phyloP scores from a whole-genome alignment of 2,113 vertebrate genomes.

The Pedetes capensis region DNA sequence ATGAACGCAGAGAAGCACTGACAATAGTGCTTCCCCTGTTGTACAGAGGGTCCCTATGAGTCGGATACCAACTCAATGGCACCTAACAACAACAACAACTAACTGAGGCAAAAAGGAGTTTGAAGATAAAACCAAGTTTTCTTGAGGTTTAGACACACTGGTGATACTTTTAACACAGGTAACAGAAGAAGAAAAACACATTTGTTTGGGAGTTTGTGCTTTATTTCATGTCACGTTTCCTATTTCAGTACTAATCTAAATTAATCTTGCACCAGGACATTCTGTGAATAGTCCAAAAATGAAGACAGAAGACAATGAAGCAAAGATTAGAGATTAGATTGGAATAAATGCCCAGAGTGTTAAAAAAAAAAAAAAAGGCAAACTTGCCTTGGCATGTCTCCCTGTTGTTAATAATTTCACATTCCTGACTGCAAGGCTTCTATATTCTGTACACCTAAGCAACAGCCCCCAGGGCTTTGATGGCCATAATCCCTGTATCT shows the following conservation, averaged over 20 bases:
- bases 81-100: no score
- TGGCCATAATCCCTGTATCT: not conserved
- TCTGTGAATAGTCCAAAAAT: not conserved
- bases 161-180: not conserved
- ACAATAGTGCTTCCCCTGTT: no score
- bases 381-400: not conserved
- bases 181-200: not conserved
- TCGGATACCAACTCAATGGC: no score
- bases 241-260: constrained; percentile 16
- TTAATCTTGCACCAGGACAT: not conserved
- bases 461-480: not conserved
- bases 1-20: no score
- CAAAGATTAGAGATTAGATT: not conserved
- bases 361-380: not conserved
- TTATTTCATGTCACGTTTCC: not conserved
- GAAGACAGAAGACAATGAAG: not conserved
- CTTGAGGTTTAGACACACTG: not conserved
- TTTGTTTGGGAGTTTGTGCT: not conserved
- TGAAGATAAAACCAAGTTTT: not conserved
- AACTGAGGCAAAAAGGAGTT: not conserved
- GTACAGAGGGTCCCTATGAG: no score
- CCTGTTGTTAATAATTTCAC: not conserved
- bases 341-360: not conserved
- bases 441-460: not conserved
- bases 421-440: not conserved